Percentiles rank a stretch among this genome's conserved stretches.
Conservation (phyloP, 1,140 invertebrate species). For the Bombus ignitus region DNA sequence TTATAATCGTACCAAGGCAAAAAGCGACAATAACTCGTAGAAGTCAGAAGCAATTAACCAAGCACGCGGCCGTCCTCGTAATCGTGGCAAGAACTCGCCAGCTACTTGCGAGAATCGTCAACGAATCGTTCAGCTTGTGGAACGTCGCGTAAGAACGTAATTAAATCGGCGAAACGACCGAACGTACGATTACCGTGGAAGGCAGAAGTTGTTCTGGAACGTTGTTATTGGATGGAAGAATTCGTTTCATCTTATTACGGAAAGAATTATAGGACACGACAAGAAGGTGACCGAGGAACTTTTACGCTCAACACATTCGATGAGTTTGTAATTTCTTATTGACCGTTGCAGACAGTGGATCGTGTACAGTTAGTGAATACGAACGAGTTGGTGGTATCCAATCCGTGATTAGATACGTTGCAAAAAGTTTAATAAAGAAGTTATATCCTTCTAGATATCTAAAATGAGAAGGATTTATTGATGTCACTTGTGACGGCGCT, state of each 20-base stretch:
- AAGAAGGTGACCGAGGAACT: background rate
- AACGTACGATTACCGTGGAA: background rate
- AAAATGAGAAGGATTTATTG: no score
- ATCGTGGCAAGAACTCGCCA: constrained; percentile 21
- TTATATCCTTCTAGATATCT: no score
- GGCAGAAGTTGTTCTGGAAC: background rate
- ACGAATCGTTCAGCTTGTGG: constrained; percentile 4
- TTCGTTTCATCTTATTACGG: background rate
- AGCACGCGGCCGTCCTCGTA: background rate
- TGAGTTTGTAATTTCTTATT: no score
- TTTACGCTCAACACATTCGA: background rate
- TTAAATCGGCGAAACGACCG: constrained; percentile 19
- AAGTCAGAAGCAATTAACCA: constrained; percentile 35
- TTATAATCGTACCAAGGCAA: background rate
- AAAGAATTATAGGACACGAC: background rate
- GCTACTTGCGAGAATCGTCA: constrained; percentile 24
- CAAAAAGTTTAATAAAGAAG: no score
- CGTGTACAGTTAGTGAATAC: no score
- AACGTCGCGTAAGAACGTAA: constrained; percentile 29
- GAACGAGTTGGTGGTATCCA: no score
- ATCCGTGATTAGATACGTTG: no score
- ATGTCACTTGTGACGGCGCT: no score
- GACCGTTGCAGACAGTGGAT: no score
- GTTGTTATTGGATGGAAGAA: background rate
- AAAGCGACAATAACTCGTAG: background rate